Base-by-base conservation (phyloP, 2,888 invertebrate genomes). In the Trachelus tabidus region DNA sequence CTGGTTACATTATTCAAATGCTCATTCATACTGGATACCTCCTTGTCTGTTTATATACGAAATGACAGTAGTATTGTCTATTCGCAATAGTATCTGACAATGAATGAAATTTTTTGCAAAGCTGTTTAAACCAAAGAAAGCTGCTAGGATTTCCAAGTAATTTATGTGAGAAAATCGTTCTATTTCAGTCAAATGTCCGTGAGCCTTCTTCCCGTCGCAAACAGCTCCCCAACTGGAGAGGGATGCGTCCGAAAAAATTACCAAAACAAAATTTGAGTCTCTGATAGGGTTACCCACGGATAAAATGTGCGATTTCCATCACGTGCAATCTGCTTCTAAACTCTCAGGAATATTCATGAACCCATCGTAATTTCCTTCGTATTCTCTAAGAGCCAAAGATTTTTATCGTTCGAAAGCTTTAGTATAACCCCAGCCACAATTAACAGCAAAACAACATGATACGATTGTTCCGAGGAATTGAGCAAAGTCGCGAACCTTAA, bases 231-330 rank as follows among this genome's bases (percentile, higher is more conserved):
- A 81, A n/a, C 81, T 81, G 11, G 81, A 75, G 0, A 77, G 73
- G 0, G 80, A 82, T 0, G 80, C 81, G 15, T 79, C 79, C 1
- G 78, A 77, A 77, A 79, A 34, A 81, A 81, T 68, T 79, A n/a
- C 79, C 23, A 35, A 23, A 37, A n/a, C 11, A 11, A n/a, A 68
- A n/a, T 9, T 68, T 3, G 3, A 6, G 3, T 3, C 3, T 4
- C 4, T 68, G 4, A 68, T 68, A 4, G 68, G 68, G 4, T 4
- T 11, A 3, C 73, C 76, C 2, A 78, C 68, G 0, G 4, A 68
- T 79, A 79, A 12, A 31, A 68, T 68, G 11, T 68, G 3, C 11
- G 4, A 9, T 11, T 68, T 68, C 68, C 68, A 68, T 4, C 68
- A 79, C 11, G 11, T 30, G 11, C 80, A 76, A 71, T 79, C 78